These are phyloP conservation scores for Rousettus madagascariensis DNA, from an alignment of 2,797 vertebrate genomes.

Conservation along the genomic window DNA sequence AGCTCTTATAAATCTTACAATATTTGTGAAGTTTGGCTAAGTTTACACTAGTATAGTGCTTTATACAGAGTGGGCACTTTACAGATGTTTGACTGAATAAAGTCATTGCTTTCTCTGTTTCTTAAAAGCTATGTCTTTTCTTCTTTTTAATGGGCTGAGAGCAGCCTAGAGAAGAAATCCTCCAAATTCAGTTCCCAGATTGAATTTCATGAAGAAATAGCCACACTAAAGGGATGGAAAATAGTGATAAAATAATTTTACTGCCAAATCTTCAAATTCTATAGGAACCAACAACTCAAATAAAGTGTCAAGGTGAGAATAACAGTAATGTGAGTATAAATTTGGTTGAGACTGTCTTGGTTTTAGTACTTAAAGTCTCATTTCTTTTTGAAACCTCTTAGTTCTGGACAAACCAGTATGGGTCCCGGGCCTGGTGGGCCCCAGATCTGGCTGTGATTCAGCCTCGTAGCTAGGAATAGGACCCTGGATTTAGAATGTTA, in stretches of 20 bases:
- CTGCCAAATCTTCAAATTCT: not conserved
- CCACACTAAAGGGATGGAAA: not conserved
- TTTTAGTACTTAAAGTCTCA: not conserved
- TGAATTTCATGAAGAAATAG: not conserved
- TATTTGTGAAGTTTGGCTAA: not conserved
- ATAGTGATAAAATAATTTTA: not conserved
- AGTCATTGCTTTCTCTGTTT: not conserved
- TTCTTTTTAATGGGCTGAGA: not conserved
- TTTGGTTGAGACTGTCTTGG: not conserved
- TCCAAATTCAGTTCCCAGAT: not conserved
- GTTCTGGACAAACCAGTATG: not conserved
- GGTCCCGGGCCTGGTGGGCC: too few relatives aligned
- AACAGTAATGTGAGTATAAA: not conserved
- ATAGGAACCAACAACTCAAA: not conserved
- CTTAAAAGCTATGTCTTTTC: not conserved
- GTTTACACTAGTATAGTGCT: not conserved
- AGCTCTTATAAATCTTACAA: not conserved
- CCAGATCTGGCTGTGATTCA: too few relatives aligned
- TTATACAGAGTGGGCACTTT: not conserved
- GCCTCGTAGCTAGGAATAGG: too few relatives aligned
- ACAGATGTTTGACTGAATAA: not conserved
- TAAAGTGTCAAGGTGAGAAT: not conserved
- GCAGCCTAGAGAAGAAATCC: not conserved
- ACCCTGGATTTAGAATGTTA: too few relatives aligned
- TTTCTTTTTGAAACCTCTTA: not conserved